Conservation (phyloP, 1,140 invertebrate species). For the Drosophila sp. region DNA sequence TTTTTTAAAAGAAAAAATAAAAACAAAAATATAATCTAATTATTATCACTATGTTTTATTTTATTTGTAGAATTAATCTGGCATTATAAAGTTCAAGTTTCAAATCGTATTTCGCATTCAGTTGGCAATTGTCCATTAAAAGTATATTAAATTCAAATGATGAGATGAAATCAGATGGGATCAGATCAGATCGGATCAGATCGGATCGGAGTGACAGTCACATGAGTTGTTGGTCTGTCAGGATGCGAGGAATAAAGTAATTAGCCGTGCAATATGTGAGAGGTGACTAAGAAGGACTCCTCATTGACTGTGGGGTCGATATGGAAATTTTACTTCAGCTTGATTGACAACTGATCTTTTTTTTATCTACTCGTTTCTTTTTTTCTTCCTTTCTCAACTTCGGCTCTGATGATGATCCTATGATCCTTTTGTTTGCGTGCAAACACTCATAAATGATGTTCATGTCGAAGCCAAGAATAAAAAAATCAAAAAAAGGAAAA, state of each 20-base stretch:
- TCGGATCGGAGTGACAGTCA: slow-evolving; percentile 1
- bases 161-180: slow-evolving; percentile 4
- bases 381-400: neutral
- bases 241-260: slow-evolving; percentile 41
- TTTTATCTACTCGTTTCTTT: slow-evolving; percentile 19
- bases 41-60: no score
- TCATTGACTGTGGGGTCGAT: slow-evolving; percentile 26
- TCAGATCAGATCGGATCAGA: slow-evolving; percentile 1
- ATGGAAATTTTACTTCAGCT: slow-evolving; percentile 64
- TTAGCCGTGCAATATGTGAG: slow-evolving; percentile 61
- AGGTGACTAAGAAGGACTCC: neutral
- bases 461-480: slow-evolving; percentile 25
- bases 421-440: slow-evolving; percentile 61
- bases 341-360: slow-evolving; percentile 78
- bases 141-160: slow-evolving; percentile 71
- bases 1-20: no score
- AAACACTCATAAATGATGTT: slow-evolving; percentile 69
- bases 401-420: slow-evolving; percentile 25
- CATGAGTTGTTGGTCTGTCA: slow-evolving; percentile 8
- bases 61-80: neutral
- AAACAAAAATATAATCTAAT: no score
- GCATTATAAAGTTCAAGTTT: neutral
- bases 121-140: slow-evolving; percentile 31
- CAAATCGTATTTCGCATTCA: neutral
- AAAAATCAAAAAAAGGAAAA: slow-evolving; percentile 40